Conservation (phyloP, 2,888 invertebrate species). For the Lycophotia porphyrea region DNA sequence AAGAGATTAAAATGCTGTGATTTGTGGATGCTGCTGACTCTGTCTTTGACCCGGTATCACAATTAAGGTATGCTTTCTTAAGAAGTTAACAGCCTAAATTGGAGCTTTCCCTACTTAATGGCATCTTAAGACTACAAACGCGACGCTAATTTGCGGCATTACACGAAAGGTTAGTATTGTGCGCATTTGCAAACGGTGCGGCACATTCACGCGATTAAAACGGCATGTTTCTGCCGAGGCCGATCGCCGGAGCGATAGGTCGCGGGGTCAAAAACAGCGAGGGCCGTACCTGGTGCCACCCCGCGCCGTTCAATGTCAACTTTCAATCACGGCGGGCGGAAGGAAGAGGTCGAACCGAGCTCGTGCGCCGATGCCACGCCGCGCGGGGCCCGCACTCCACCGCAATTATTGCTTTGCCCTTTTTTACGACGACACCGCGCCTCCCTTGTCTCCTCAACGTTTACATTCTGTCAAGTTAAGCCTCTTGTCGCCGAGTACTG, state of each 20-base stretch:
- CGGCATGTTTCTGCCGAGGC: conserved; percentile 86
- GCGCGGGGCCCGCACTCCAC: conserved; percentile 70
- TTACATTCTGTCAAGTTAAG: conserved; percentile 83
- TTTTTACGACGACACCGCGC: conserved; percentile 78
- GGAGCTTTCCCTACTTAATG: conserved; percentile 72
- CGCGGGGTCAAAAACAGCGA: conserved; percentile 88
- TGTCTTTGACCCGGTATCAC: conserved; percentile 52
- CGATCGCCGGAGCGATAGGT: conserved; percentile 89
- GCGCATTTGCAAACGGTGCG: conserved; percentile 85
- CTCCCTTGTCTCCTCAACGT: conserved; percentile 79
- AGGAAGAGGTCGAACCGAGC: conserved; percentile 83
- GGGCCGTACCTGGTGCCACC: conserved; percentile 89
- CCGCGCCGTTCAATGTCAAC: conserved; percentile 88
- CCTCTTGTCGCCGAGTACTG: conserved; percentile 76
- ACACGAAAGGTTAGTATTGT: conserved; percentile 79
- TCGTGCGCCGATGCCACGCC: conserved; percentile 80
- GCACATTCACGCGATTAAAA: conserved; percentile 87
- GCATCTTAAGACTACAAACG: conserved; percentile 73
- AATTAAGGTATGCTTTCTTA: conserved; percentile 12
- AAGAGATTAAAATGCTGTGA: conserved; percentile 19
- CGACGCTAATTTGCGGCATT: conserved; percentile 78
- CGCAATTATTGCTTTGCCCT: conserved; percentile 83
- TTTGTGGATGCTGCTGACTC: neutral
- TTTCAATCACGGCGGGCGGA: conserved; percentile 88
- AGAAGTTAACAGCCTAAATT: conserved; percentile 60